Evolutionary conservation across 2,797 vertebrate genomes (phyloP).

Genomic region (Moxostoma hubbsi): DNA sequence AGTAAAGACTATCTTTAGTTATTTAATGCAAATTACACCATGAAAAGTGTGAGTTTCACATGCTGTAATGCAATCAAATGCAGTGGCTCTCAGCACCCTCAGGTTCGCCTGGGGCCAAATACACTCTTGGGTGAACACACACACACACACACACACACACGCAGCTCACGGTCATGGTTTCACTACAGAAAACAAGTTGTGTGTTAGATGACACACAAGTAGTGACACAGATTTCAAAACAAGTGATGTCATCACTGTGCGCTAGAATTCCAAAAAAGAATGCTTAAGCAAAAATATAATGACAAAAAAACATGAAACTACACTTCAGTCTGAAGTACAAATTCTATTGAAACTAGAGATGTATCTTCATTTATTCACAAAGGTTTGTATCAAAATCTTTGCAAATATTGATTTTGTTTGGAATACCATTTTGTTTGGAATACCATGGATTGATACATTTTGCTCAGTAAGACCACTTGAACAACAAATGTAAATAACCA

Average conservation of each 20-base stretch:
- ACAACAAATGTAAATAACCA: too few species aligned
- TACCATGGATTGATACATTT: too few species aligned
- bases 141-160: neutral
- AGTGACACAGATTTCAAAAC: neutral
- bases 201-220: constrained; percentile 47
- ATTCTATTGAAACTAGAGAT: too few species aligned
- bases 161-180: constrained; percentile 37
- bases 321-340: too few species aligned
- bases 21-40: constrained; percentile 34
- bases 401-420: too few species aligned
- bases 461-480: too few species aligned
- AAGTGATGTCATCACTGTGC: constrained; percentile 55
- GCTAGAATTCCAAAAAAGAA: neutral
- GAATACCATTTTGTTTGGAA: too few species aligned
- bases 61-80: constrained; percentile 63
- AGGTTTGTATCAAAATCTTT: too few species aligned
- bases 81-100: constrained; percentile 59
- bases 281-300: too few species aligned
- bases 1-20: constrained; percentile 2
- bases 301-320: too few species aligned
- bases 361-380: too few species aligned
- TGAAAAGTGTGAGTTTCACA: constrained; percentile 41
- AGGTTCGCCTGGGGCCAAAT: constrained; percentile 66
- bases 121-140: constrained; percentile 8
- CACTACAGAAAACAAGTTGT: constrained; percentile 24